phyloP scores from a whole-genome alignment of 2,113 vertebrate species.

The Ptyas mucosa region DNA sequence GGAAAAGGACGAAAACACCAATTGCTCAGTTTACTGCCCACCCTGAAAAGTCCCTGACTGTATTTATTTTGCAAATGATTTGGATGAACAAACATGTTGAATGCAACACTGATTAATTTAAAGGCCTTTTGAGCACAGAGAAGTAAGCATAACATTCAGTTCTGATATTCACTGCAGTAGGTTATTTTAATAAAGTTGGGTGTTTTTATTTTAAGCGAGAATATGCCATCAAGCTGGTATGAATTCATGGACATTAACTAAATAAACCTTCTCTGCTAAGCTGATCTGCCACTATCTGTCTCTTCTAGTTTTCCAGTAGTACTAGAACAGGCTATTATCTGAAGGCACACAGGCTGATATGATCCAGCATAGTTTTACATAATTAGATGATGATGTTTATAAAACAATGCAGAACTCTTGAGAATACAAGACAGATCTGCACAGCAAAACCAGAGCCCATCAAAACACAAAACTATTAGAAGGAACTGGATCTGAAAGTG shows the following conservation, averaged over 20 bases:
- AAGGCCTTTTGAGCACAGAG: background rate
- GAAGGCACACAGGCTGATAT: background rate
- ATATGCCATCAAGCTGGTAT: background rate
- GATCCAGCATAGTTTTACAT: background rate
- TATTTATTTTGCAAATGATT: background rate
- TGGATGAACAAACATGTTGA: background rate
- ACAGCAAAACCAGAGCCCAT: background rate
- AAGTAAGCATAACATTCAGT: background rate
- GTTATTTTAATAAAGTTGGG: background rate
- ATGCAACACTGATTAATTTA: background rate
- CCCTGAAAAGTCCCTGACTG: background rate
- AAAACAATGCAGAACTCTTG: background rate
- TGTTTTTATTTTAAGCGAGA: background rate
- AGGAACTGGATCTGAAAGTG: background rate
- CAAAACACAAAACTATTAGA: background rate
- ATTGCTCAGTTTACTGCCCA: background rate
- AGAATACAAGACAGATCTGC: accelerated
- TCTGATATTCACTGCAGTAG: background rate
- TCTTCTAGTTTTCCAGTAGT: background rate
- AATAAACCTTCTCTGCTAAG: background rate
- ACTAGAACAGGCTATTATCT: background rate
- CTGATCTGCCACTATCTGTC: background rate
- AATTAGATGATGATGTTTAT: background rate
- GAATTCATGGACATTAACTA: background rate
- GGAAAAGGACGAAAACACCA: background rate